These are phyloP conservation scores for Leptinotarsa rubiginosa DNA, from an alignment of 2,888 invertebrate species.

Conservation along the genomic window DNA sequence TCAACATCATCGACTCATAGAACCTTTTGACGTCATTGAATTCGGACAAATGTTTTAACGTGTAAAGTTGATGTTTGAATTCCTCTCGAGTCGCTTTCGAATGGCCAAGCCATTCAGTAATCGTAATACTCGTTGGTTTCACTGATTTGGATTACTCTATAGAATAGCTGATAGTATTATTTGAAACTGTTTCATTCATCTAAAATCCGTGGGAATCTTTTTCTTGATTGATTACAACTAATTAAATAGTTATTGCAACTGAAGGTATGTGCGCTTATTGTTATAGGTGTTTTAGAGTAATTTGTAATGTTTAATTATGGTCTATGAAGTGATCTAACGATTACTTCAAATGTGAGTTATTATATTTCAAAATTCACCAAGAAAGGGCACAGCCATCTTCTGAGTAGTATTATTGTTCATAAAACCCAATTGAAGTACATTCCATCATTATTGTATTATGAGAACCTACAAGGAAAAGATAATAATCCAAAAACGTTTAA, in stretches of 20 bases:
- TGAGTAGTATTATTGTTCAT: background rate
- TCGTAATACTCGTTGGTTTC: background rate
- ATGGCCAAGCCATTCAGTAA: too few species aligned
- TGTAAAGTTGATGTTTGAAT: too few species aligned
- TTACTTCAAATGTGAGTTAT: background rate
- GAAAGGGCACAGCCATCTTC: background rate
- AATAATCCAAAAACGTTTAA: too few species aligned
- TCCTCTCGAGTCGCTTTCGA: too few species aligned
- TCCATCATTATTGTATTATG: background rate
- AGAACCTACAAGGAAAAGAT: background rate
- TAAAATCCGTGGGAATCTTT: conserved; percentile 26
- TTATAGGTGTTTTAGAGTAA: conserved; percentile 8
- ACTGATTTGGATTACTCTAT: background rate
- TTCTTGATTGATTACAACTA: conserved; percentile 20
- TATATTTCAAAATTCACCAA: conserved; percentile 1
- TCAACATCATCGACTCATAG: too few species aligned
- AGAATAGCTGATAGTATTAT: background rate
- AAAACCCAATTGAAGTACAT: background rate
- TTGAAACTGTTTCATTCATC: conserved; percentile 14
- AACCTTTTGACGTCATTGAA: too few species aligned
- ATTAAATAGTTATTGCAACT: conserved; percentile 22
- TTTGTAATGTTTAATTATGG: conserved; percentile 21
- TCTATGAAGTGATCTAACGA: conserved; percentile 16
- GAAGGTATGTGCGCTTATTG: conserved; percentile 18
- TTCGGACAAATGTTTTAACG: too few species aligned